phyloP scores from a whole-genome alignment of 2,797 vertebrate species.

The Salmo trutta region DNA sequence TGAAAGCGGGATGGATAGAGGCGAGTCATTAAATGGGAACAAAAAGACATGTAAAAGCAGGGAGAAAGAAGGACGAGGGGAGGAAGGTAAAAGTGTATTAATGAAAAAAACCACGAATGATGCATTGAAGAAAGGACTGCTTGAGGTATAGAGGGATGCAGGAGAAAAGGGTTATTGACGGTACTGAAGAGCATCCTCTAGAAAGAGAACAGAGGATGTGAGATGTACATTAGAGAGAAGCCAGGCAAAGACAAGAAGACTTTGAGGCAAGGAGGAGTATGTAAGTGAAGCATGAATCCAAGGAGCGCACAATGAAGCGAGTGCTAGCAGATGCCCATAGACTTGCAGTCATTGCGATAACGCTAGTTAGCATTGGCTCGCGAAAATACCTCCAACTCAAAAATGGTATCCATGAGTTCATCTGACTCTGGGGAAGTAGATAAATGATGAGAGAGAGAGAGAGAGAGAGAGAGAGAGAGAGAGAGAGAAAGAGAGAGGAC shows the following conservation, averaged over 20 bases:
- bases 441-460: neutral
- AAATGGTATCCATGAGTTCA: too few relatives aligned
- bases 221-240: neutral
- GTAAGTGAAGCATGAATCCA: neutral
- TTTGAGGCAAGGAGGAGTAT: neutral
- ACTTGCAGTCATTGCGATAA: too few relatives aligned
- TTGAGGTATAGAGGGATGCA: neutral
- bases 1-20: conserved; percentile 6
- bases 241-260: neutral
- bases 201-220: neutral
- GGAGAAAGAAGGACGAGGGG: neutral
- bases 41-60: conserved; percentile 6
- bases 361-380: too few relatives aligned
- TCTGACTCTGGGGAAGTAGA: too few relatives aligned
- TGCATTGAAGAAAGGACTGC: neutral
- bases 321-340: too few relatives aligned
- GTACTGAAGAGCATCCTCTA: conserved; percentile 21
- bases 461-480: conserved; percentile 21
- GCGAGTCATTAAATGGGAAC: neutral
- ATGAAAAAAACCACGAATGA: neutral
- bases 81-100: conserved; percentile 9
- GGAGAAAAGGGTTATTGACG: neutral
- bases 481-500: conserved; percentile 42
- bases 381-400: too few relatives aligned
- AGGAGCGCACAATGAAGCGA: neutral